Conservation (phyloP, 2,888 invertebrate genomes). For the Trisateles emortualis region DNA sequence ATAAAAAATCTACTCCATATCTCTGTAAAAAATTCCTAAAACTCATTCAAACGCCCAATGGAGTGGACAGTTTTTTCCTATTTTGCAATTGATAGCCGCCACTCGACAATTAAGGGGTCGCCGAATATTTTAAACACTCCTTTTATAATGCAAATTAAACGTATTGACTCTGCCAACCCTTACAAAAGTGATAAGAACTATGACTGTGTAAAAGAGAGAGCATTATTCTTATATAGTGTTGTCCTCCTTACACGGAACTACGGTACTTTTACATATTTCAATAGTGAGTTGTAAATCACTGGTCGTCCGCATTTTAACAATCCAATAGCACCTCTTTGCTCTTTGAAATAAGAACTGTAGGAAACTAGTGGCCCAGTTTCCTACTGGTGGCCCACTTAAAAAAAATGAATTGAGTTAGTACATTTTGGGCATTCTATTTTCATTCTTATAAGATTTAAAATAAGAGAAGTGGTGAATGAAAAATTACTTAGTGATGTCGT, state of each 20-base stretch:
- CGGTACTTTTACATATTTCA: constrained; percentile 28
- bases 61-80: constrained; percentile 81
- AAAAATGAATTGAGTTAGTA: too few relatives aligned
- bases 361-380: not conserved
- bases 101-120: constrained; percentile 78
- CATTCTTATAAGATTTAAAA: not conserved
- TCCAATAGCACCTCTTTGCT: constrained; percentile 4
- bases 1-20: constrained; percentile 50
- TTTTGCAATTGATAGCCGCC: constrained; percentile 83
- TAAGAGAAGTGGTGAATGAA: not conserved
- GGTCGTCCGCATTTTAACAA: not conserved
- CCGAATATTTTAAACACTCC: constrained; percentile 80
- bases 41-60: constrained; percentile 69
- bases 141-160: constrained; percentile 83
- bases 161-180: constrained; percentile 71
- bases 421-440: not conserved
- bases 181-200: constrained; percentile 31
- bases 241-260: constrained; percentile 23
- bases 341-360: constrained; percentile 11
- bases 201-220: constrained; percentile 26
- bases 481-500: too few relatives aligned
- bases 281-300: not conserved
- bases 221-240: constrained; percentile 10
- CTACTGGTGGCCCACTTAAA: too few relatives aligned
- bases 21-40: constrained; percentile 64